Evolutionary conservation across 2,888 invertebrate genomes (phyloP).

Genomic region (Nomada flava): DNA sequence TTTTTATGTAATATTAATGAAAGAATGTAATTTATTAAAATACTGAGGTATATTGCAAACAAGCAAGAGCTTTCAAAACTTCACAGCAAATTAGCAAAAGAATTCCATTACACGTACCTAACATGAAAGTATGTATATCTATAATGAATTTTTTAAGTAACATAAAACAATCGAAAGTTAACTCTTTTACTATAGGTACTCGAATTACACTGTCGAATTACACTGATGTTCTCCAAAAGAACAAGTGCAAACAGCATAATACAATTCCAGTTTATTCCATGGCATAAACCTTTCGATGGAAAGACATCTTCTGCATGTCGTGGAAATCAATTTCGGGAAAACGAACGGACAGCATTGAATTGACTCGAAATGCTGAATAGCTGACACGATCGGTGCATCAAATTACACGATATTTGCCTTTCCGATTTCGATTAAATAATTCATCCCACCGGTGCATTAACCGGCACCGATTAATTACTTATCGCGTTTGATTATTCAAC

Average conservation of each 20-base stretch:
- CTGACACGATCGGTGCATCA: not conserved
- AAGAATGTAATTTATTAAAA: too few species aligned
- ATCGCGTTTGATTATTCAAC: constrained; percentile 4
- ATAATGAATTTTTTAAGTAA: not conserved
- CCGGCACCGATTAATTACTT: constrained; percentile 1
- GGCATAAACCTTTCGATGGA: not conserved
- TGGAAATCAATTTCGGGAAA: constrained; percentile 48
- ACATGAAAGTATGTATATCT: not conserved
- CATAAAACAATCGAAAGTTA: constrained; percentile 4
- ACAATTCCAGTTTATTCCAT: constrained; percentile 45
- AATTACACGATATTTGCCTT: constrained; percentile 6
- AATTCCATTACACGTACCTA: too few species aligned
- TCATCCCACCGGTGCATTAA: constrained; percentile 7
- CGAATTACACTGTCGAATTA: constrained; percentile 25
- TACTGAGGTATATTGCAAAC: too few species aligned
- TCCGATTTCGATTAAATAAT: not conserved
- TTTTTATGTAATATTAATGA: too few species aligned
- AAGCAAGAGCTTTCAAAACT: too few species aligned
- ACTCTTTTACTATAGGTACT: constrained; percentile 25
- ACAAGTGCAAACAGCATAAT: constrained; percentile 63
- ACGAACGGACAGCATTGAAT: not conserved
- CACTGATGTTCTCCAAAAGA: constrained; percentile 53
- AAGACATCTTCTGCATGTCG: constrained; percentile 40
- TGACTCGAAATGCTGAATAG: not conserved
- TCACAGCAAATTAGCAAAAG: not conserved